These are phyloP conservation scores for Gallirallus australis DNA, from an alignment of 2,797 vertebrate species.

Conservation along the genomic window DNA sequence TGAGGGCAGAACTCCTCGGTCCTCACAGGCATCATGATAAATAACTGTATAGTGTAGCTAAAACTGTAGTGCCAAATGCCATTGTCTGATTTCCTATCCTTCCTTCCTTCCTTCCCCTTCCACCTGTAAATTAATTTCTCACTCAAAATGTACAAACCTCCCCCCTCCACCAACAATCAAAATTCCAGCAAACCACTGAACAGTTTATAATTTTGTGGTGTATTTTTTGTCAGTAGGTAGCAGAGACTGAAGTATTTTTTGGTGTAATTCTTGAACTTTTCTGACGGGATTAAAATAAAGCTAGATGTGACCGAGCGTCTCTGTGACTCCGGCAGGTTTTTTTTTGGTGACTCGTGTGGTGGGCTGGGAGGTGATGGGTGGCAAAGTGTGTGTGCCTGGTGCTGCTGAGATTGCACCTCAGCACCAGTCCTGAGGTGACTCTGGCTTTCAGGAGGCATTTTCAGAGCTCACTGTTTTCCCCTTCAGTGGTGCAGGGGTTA, in stretches of 20 bases:
- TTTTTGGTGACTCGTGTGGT: not conserved
- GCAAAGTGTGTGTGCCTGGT: not conserved
- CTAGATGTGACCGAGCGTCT: constrained; percentile 82
- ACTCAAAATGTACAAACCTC: constrained; percentile 75
- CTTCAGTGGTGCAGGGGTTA: not conserved
- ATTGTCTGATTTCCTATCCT: constrained; percentile 60
- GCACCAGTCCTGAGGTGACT: not conserved
- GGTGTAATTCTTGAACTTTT: constrained; percentile 87
- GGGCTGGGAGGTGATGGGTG: not conserved
- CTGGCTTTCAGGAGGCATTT: not conserved
- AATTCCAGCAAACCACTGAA: constrained; percentile 74
- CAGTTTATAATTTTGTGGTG: constrained; percentile 86
- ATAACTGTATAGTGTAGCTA: constrained; percentile 75
- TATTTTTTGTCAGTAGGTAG: constrained; percentile 88
- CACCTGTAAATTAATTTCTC: constrained; percentile 83
- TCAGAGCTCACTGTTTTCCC: not conserved
- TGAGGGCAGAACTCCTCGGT: constrained; percentile 63
- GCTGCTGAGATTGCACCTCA: not conserved
- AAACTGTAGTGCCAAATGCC: constrained; percentile 75
- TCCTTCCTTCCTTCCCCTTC: constrained; percentile 37
- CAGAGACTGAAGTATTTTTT: constrained; percentile 88
- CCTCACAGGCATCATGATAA: constrained; percentile 68
- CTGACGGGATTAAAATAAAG: constrained; percentile 87
- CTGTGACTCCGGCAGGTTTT: not conserved
- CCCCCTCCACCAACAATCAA: constrained; percentile 16